phyloP scores from a whole-genome alignment of 2,113 vertebrate genomes.

The Dasyprocta punctata region DNA sequence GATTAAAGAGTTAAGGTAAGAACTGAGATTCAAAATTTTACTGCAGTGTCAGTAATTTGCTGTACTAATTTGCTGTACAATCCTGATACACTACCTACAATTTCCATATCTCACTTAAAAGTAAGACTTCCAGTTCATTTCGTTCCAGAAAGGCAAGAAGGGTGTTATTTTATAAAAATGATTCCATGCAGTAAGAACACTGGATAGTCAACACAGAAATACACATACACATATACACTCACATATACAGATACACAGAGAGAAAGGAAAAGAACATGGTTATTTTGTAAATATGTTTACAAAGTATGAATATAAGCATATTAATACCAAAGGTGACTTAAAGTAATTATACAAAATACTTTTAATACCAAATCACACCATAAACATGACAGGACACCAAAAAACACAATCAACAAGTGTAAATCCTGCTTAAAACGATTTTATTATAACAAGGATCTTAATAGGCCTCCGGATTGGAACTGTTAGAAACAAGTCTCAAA shows the following conservation, averaged over 20 bases:
- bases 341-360: constrained; percentile 23
- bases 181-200: constrained; percentile 36
- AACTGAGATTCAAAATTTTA: constrained; percentile 51
- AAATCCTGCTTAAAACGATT: not conserved
- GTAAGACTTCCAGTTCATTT: constrained; percentile 16
- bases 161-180: constrained; percentile 26
- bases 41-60: not conserved
- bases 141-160: not conserved
- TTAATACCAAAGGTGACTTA: not conserved
- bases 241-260: not conserved
- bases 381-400: not conserved
- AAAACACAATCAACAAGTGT: constrained; percentile 46
- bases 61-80: constrained; percentile 4
- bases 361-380: constrained; percentile 28
- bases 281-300: constrained; percentile 43
- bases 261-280: not conserved
- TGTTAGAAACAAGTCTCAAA: constrained; percentile 34
- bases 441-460: not conserved
- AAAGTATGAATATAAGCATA: constrained; percentile 34
- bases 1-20: constrained; percentile 11
- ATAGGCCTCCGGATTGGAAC: not conserved
- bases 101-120: constrained; percentile 39
- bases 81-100: constrained; percentile 9
- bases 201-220: not conserved
- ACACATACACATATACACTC: not conserved